A percentile compares a stretch with the other conserved stretches of the same genome.
Conservation (phyloP, 1,140 invertebrate genomes). For the Bombus sibiricus region DNA sequence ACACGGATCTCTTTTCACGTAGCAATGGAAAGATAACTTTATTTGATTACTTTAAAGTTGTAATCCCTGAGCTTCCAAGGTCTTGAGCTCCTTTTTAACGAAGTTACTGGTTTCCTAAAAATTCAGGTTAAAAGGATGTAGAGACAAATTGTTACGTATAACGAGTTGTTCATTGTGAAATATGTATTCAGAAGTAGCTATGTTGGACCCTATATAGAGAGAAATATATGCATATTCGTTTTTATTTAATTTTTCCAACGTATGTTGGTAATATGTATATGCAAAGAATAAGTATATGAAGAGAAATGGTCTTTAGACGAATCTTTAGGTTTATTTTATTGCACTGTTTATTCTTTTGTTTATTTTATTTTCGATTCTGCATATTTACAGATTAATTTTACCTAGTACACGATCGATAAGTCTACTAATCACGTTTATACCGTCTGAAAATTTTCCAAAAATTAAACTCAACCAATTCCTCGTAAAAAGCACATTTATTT, state of each 20-base stretch:
- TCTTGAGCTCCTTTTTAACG: background rate
- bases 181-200: background rate
- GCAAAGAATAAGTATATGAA: background rate
- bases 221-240: background rate
- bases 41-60: background rate
- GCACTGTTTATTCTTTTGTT: background rate
- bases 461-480: too few species aligned
- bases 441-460: too few species aligned
- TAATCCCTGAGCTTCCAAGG: background rate
- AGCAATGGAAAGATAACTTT: background rate
- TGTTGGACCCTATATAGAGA: background rate
- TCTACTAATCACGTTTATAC: too few species aligned
- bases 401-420: too few species aligned
- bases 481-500: too few species aligned
- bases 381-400: too few species aligned
- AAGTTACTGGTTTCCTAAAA: background rate
- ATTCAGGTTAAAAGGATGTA: background rate
- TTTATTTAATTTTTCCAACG: background rate
- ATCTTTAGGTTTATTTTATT: background rate
- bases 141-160: background rate
- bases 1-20: background rate
- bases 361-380: too few species aligned
- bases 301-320: background rate
- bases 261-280: background rate
- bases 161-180: background rate